Conservation (phyloP, 2,797 vertebrate species). For the Acestrorhynchus altus region DNA sequence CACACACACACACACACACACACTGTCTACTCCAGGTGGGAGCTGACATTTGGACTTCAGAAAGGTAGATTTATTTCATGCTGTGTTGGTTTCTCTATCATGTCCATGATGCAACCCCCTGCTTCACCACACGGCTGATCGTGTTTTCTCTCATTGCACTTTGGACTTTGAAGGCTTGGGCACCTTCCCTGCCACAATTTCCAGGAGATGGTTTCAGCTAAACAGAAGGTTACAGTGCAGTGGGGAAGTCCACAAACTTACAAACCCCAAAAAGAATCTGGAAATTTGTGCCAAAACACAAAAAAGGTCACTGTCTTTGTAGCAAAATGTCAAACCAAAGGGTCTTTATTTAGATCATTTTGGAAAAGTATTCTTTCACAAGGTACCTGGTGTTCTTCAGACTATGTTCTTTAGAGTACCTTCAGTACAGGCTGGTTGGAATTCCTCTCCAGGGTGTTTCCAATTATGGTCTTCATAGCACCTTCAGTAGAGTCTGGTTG, state of each 20-base stretch:
- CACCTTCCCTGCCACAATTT: not conserved
- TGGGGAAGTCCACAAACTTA: not conserved
- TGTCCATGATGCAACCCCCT: conserved; percentile 10
- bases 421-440: no score
- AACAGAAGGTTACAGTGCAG: not conserved
- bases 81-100: conserved; percentile 21
- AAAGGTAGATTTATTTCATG: conserved; percentile 33
- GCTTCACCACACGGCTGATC: not conserved
- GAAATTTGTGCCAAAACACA: no score
- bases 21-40: conserved; percentile 44
- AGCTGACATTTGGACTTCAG: conserved; percentile 30
- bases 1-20: not conserved
- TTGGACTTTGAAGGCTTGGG: not conserved
- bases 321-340: no score
- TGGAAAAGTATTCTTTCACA: no score
- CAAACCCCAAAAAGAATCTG: no score
- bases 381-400: no score
- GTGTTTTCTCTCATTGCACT: not conserved
- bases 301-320: no score
- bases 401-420: no score
- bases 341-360: no score
- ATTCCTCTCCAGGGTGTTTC: no score
- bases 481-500: no score
- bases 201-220: not conserved
- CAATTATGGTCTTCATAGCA: no score